Evolutionary conservation across 2,888 invertebrate genomes (phyloP), one percentile per base, ranked within the genome.

Genomic region (Octonoba sinensis): DNA sequence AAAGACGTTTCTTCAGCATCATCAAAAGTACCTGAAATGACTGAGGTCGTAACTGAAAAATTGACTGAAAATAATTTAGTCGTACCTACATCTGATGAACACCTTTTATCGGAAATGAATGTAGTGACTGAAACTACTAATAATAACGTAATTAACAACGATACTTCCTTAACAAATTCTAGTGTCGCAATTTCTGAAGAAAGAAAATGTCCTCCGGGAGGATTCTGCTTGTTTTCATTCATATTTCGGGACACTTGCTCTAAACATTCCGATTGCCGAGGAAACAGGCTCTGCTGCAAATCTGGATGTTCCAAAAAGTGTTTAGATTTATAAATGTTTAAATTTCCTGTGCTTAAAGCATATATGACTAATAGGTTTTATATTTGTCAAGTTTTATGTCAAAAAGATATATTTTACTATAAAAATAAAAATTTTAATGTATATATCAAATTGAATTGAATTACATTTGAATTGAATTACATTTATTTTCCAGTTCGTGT

Each of bases 171-270:
- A 8, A 36, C 8, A 2, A 8, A 36, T 36, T 36, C 36, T 36
- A 36, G 11, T 36, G 36, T 36, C 36, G 18, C 57, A 13, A 44
- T 4, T 15, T 13, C 70, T 24, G 69, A 69, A 27, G 27, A 3
- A 46, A 24, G 15, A 22, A 16, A 59, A 22, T 78, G 78, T 51
- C 78, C 78, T 11, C 36, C 59, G 27, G 66, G 71, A 13, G 78
- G 78, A 54, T 24, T 57, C 6, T 78, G 78, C 22, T 49, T 78
- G 13, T 72, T 78, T 56, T 72, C 65, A 59, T 72, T 78, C 24
- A 15, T 51, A 4, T 24, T 66, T 44, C 65, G 51, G 72, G 66
- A 78, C 22, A 44, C 78, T 3, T 78, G 78, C 24, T 18, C 71
- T n/a, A 15, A 66, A 15, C 20, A 72, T 22, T 49, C n/a, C 27